Evolutionary conservation across 2,888 invertebrate genomes (phyloP), one percentile per base, ranked within the genome.

Genomic region (Mimas tiliae): DNA sequence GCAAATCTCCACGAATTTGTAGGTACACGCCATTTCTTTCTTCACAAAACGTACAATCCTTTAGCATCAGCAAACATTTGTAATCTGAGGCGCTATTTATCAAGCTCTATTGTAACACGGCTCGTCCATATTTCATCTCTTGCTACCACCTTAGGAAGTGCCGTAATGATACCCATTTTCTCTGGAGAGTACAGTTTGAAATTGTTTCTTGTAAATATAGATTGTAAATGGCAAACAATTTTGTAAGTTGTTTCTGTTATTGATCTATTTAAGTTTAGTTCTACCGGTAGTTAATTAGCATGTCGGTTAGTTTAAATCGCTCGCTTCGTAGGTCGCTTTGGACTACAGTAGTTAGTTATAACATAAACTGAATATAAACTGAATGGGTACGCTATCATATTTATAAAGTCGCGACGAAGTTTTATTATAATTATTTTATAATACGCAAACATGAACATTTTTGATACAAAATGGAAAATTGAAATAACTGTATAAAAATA

Each of bases 31-130:
- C 48, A 58, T 65, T 65, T 55, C 55, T 19, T 55, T 65, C 55
- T 58, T 65, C 47, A 38, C 64, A 68, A 64, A 71, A 72, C 72
- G 73, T 72, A 77, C 75, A 79, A 79, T 78, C 72, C 69, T 72
- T 72, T 72, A 76, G 75, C 80, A 76, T 76, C 78, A 72, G 69
- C 78, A 74, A 74, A 77, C 80, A 79, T 81, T 79, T 76, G 80
- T 81, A 78, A 81, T 76, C 75, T 74, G 69, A 68, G 66, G 69
- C 70, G 72, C 79, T 75, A 82, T 82, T 81, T 82, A 79, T 82
- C 79, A 81, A 72, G 48, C 62, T 65, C 74, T 76, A 81, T 82
- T 82, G 81, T 81, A 78, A 75, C 72, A 73, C 71, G 66, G 70
- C 68, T 74, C 72, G 69, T 71, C 72, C 77, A 78, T 82, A 80